Evolutionary conservation across 2,113 vertebrate species (phyloP).

Genomic region (Caretta caretta): DNA sequence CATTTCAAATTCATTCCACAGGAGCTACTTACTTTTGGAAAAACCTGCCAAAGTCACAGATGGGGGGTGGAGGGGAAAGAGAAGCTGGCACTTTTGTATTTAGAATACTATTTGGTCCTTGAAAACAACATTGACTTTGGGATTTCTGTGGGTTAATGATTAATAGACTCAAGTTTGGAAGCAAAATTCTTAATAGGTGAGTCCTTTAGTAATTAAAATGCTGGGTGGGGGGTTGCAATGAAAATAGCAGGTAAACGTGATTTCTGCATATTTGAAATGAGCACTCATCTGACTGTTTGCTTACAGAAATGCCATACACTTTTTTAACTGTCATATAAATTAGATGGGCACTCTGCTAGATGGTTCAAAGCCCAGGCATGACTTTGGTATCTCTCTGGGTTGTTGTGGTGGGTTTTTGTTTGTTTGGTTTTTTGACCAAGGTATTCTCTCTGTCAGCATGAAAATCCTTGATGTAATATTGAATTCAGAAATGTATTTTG

Average conservation of each 20-base stretch:
- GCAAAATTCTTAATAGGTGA: background rate
- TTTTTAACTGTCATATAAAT: constrained; percentile 26
- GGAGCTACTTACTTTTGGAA: background rate
- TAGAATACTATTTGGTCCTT: background rate
- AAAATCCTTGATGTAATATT: constrained; percentile 65
- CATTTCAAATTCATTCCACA: background rate
- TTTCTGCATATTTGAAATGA: background rate
- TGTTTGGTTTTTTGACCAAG: background rate
- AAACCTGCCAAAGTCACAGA: background rate
- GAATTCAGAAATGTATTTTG: constrained; percentile 62
- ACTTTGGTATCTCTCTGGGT: background rate
- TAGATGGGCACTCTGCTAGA: background rate
- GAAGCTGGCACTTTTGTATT: background rate
- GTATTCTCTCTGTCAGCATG: constrained; percentile 44
- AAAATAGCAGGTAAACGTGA: background rate
- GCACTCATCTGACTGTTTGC: background rate
- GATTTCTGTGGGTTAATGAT: background rate
- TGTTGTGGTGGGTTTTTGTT: background rate
- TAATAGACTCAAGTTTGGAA: background rate
- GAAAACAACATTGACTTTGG: background rate
- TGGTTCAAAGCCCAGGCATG: background rate
- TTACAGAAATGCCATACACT: fast-evolving
- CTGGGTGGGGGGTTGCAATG: background rate
- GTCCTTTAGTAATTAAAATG: background rate
- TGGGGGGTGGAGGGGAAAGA: background rate